A percentile compares a stretch with the other conserved stretches of the same genome.
These are phyloP conservation scores for Taphrorychus bicolor DNA, from an alignment of 2,888 invertebrate species.

Conservation along the genomic window DNA sequence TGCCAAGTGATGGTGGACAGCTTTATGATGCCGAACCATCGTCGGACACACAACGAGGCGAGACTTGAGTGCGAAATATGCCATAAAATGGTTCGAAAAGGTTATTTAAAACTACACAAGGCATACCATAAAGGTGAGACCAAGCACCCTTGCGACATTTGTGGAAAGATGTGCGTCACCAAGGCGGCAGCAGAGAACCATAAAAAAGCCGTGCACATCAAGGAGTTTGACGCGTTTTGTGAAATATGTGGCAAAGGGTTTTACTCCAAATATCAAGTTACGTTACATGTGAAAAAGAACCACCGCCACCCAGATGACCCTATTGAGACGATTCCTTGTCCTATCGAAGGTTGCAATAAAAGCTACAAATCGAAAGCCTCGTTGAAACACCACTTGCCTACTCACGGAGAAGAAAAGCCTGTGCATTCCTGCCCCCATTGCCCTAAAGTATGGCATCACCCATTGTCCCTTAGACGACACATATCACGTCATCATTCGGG, in stretches of 20 bases:
- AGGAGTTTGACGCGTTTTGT: slow-evolving; percentile 37
- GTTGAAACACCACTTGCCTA: slow-evolving; percentile 46
- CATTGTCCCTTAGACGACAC: slow-evolving; percentile 9
- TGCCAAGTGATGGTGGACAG: slow-evolving; percentile 23
- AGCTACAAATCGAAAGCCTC: slow-evolving; percentile 39
- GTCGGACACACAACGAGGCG: slow-evolving; percentile 15
- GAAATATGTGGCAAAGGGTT: slow-evolving; percentile 43
- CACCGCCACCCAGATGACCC: slow-evolving; percentile 26
- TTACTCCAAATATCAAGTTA: slow-evolving; percentile 32
- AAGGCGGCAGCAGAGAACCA: slow-evolving; percentile 34
- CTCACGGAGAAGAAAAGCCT: slow-evolving; percentile 16
- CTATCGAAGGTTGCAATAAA: slow-evolving; percentile 45
- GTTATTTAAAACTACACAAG: slow-evolving; percentile 38
- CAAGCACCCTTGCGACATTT: slow-evolving; percentile 44
- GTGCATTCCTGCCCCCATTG: slow-evolving; percentile 33
- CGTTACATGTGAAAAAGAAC: slow-evolving; percentile 38
- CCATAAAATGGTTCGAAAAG: slow-evolving; percentile 35
- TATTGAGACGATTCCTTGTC: slow-evolving; percentile 18
- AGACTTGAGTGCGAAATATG: slow-evolving; percentile 41
- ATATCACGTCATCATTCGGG: no score
- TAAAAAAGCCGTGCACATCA: slow-evolving; percentile 34
- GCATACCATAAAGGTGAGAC: slow-evolving; percentile 35
- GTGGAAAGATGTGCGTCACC: slow-evolving; percentile 42
- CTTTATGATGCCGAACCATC: slow-evolving; percentile 20
- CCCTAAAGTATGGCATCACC: slow-evolving; percentile 25